These are phyloP conservation scores for Aphelenchoides besseyi DNA, from an alignment of 1,140 invertebrate genomes.

Conservation along the genomic window DNA sequence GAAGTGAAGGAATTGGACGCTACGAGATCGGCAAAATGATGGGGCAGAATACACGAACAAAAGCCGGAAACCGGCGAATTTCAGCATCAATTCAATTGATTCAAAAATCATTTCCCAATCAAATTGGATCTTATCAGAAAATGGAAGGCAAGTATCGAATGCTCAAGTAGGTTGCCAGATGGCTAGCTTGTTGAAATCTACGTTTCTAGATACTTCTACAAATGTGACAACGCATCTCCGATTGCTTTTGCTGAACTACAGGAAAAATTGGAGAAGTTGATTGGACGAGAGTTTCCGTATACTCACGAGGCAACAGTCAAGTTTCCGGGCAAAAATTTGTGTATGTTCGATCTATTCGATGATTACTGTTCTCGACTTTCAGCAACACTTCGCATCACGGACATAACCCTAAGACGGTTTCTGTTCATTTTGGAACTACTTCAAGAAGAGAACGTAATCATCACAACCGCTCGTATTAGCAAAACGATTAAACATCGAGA, in stretches of 20 bases:
- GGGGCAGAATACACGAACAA: conserved; percentile 41
- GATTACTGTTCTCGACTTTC: conserved; percentile 13
- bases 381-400: conserved; percentile 55
- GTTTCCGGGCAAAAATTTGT: conserved; percentile 51
- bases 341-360: conserved; percentile 31
- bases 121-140: conserved; percentile 57
- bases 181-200: conserved; percentile 13
- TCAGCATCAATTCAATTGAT: conserved; percentile 41
- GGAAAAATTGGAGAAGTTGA: conserved; percentile 27
- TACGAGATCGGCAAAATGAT: conserved; percentile 42
- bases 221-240: conserved; percentile 35
- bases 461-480: conserved; percentile 41
- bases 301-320: conserved; percentile 53
- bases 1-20: conserved; percentile 41
- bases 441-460: conserved; percentile 39
- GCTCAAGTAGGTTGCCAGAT: conserved; percentile 45
- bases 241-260: conserved; percentile 30
- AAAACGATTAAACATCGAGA: conserved; percentile 38
- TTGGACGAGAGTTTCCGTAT: conserved; percentile 50
- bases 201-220: conserved; percentile 51
- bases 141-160: conserved; percentile 57
- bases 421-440: conserved; percentile 40
- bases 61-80: conserved; percentile 51
- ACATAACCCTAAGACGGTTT: conserved; percentile 48
- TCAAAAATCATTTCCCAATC: conserved; percentile 39